Base-by-base conservation (phyloP, 2,797 vertebrate genomes). In the Poecilia gillii region DNA sequence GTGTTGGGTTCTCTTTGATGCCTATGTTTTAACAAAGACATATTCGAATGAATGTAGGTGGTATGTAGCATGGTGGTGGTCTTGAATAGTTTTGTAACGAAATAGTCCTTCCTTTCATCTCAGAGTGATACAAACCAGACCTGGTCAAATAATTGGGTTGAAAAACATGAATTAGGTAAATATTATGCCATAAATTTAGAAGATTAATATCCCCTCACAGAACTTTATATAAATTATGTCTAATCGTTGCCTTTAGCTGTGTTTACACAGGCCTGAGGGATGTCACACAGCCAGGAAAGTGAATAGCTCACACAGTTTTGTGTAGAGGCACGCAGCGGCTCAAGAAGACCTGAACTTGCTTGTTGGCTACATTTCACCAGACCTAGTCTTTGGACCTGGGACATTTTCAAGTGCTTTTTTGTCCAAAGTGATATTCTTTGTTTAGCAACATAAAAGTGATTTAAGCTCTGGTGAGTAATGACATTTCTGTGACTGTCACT, bases 131-230 rank as follows among this genome's bases (percentile, higher is more conserved):
- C 70, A 83, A 74, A 81, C 83, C 88, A 91, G 87, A 87, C 78
- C 49, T 83, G 75, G 84, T 80, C 77, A 83, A 85, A 91, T 93
- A 87, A 89, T 87, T 82, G 74, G 68, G 76, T 87, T 82, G 47
- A 91, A 85, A 92, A 94, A 93, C 87, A 92, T 82, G 79, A 92
- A 91, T 92, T 91, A 89, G 83, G 82, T 25, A 77, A 88, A 88
- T 85, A 87, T 85, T 90, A 88, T 87, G 74, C 90, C 80, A 82
- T 91, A 90, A 88, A 90, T 84, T 82, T 75, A 75, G 82, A 90
- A 93, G 85, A 95, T 94, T 89, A 53, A 93, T 94, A 92, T 91
- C 78, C 82, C 85, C 72, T 87, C 66, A 77, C 68, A 75, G 87
- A 66, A 85, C 85, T 88, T 91, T 80, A 89, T 92, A 90, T 93